A percentile compares a stretch with the other conserved stretches of the same genome.
phyloP scores from a whole-genome alignment of 2,797 vertebrate species.

The Bovichtus diacanthus region DNA sequence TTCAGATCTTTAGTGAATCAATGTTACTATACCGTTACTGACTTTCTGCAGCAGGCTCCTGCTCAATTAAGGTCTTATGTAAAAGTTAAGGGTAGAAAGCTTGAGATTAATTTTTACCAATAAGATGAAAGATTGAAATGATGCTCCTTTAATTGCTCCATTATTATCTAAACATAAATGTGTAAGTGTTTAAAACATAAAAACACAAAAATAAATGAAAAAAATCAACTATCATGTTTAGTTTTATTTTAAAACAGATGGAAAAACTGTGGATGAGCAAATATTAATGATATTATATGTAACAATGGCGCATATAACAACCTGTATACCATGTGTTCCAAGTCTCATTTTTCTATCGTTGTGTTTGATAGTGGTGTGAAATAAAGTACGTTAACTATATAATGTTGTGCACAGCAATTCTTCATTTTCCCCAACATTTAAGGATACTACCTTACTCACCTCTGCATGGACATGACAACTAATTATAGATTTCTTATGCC shows the following conservation, averaged over 20 bases:
- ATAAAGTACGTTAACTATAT: slow-evolving; percentile 27
- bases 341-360: background rate
- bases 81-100: slow-evolving; percentile 77
- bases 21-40: slow-evolving; percentile 68
- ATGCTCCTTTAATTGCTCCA: slow-evolving; percentile 44
- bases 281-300: background rate
- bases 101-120: slow-evolving; percentile 83
- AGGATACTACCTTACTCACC: background rate
- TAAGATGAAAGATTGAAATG: slow-evolving; percentile 43
- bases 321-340: background rate
- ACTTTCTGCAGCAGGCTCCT: slow-evolving; percentile 74
- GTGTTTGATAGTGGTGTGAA: background rate
- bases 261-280: background rate
- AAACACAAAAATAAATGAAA: background rate
- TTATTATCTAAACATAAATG: slow-evolving; percentile 15
- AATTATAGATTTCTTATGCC: background rate
- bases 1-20: slow-evolving; percentile 60
- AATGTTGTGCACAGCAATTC: background rate
- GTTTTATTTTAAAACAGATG: background rate
- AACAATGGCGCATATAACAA: background rate
- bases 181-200: background rate
- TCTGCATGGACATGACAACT: background rate
- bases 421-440: background rate
- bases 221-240: background rate
- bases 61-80: slow-evolving; percentile 73